These are phyloP conservation scores for Galbula dea DNA, from an alignment of 2,113 vertebrate genomes.

Conservation along the genomic window DNA sequence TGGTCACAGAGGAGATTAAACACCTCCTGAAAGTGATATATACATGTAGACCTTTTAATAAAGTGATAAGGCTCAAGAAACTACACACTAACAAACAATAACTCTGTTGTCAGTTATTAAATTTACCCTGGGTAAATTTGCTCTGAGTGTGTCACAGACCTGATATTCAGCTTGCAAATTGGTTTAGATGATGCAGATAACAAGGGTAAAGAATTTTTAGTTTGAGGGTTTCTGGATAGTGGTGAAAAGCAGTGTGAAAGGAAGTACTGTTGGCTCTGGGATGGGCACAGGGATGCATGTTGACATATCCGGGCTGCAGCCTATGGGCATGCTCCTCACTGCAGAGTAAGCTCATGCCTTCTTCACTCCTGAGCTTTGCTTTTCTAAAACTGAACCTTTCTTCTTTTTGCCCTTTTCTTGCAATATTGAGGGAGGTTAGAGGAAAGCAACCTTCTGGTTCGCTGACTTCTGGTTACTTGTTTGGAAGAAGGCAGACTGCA, in stretches of 20 bases:
- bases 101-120: neutral
- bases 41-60: neutral
- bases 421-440: neutral
- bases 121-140: conserved; percentile 2
- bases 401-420: neutral
- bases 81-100: neutral
- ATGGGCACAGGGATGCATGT: neutral
- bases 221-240: neutral
- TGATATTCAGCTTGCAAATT: neutral
- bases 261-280: neutral
- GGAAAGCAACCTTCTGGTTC: neutral
- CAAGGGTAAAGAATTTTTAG: neutral
- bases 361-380: neutral
- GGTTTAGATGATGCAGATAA: neutral
- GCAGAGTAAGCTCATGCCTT: neutral
- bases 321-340: rapidly evolving
- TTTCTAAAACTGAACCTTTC: neutral
- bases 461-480: neutral
- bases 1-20: neutral
- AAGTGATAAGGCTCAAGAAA: neutral
- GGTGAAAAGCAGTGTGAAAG: neutral
- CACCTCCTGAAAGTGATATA: neutral
- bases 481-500: neutral
- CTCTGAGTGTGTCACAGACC: neutral
- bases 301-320: neutral